A percentile compares a stretch with the other conserved stretches of the same genome.
phyloP scores from a whole-genome alignment of 2,888 invertebrate genomes.

The Melanchra persicariae region DNA sequence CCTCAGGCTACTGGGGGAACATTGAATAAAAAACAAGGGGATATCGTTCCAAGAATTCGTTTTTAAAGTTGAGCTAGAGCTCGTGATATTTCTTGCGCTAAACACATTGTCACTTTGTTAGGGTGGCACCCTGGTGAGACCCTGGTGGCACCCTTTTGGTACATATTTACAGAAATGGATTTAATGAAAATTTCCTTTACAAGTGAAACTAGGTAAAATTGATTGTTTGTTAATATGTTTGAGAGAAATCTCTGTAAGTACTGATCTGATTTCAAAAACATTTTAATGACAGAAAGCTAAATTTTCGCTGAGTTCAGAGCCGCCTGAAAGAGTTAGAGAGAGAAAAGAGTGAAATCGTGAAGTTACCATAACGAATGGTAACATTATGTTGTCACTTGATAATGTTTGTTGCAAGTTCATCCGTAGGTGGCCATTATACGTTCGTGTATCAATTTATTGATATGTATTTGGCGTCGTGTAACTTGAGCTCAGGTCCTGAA shows the following conservation, averaged over 20 bases:
- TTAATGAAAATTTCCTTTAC: background rate
- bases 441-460: constrained; percentile 63
- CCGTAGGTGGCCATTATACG: background rate
- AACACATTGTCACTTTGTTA: constrained; percentile 9
- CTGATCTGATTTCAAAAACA: background rate
- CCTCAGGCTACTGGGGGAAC: constrained; percentile 47
- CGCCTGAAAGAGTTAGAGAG: background rate
- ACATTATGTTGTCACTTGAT: background rate
- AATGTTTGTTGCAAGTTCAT: background rate
- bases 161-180: background rate
- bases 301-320: background rate
- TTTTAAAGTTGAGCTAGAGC: constrained; percentile 26
- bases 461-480: constrained; percentile 63
- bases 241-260: too few species aligned
- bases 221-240: background rate
- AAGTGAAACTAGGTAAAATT: background rate
- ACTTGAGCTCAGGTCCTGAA: constrained; percentile 60
- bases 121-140: background rate
- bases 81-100: background rate
- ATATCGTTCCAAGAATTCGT: constrained; percentile 27
- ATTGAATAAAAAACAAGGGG: constrained; percentile 50
- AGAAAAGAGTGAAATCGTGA: background rate
- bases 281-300: background rate
- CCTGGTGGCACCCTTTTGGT: too few species aligned
- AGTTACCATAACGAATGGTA: constrained; percentile 27